Evolutionary conservation across 2,797 vertebrate species (phyloP).

Genomic region (Dendrocincla fuliginosa): DNA sequence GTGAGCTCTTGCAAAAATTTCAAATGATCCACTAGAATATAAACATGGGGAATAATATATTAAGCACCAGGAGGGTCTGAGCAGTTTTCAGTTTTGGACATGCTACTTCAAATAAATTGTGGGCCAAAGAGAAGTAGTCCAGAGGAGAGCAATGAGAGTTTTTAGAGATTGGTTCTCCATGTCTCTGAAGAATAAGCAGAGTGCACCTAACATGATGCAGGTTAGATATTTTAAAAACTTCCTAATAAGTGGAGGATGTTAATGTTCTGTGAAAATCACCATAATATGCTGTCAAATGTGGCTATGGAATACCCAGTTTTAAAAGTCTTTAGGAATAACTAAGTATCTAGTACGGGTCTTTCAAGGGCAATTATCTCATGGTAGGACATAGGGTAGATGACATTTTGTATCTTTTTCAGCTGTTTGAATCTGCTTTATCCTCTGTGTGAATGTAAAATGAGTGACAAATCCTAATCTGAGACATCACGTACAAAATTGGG

Average conservation of each 20-base stretch:
- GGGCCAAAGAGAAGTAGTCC: neutral
- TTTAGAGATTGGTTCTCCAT: neutral
- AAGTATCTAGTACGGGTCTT: neutral
- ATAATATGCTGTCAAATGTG: neutral
- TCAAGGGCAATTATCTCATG: neutral
- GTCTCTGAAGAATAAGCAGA: neutral
- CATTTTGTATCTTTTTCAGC: neutral
- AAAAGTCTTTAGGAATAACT: neutral
- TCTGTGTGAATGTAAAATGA: neutral
- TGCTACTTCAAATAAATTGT: neutral
- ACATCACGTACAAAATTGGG: neutral
- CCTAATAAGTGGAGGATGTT: neutral
- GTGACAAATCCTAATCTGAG: neutral
- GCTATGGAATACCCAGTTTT: neutral
- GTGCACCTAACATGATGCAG: neutral
- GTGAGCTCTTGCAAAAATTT: neutral
- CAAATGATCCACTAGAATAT: neutral
- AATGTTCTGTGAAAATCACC: neutral
- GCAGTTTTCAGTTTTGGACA: neutral
- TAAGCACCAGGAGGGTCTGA: neutral
- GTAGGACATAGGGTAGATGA: neutral
- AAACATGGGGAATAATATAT: neutral
- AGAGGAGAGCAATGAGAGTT: neutral
- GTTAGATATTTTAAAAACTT: neutral
- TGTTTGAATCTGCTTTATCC: neutral